These are phyloP conservation scores for Nycticorax nycticorax DNA, from an alignment of 2,113 vertebrate genomes.

Conservation along the genomic window DNA sequence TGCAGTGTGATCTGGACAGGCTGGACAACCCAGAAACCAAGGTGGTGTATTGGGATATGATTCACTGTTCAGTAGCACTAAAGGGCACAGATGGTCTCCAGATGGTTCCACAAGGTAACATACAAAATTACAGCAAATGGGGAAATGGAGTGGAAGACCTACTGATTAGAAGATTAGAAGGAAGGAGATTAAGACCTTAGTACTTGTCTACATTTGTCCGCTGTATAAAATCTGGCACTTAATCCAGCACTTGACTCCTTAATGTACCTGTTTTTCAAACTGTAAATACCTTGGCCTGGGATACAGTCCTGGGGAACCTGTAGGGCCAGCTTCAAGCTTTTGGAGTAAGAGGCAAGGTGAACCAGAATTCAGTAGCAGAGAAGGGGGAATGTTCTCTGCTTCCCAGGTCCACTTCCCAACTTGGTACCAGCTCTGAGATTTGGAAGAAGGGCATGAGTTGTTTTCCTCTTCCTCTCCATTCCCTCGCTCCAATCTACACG, in stretches of 20 bases:
- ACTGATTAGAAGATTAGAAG: background rate
- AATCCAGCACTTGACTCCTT: background rate
- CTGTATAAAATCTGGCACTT: background rate
- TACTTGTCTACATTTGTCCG: background rate
- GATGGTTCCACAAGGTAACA: background rate
- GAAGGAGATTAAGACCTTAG: background rate
- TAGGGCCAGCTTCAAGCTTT: background rate
- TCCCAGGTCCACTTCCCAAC: background rate
- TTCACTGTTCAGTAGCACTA: background rate
- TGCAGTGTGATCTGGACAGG: background rate
- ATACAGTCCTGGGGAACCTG: conserved; percentile 4
- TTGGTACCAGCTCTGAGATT: background rate
- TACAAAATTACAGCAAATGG: background rate
- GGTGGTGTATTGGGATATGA: background rate
- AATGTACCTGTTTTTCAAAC: background rate
- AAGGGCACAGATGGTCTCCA: background rate
- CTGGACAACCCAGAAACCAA: background rate
- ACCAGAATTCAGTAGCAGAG: background rate
- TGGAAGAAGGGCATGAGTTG: background rate
- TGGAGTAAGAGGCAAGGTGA: background rate
- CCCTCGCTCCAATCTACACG: background rate
- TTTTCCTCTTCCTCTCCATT: background rate
- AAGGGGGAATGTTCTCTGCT: background rate
- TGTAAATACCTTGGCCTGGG: background rate
- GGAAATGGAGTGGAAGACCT: background rate